Evolutionary conservation across 92 coral and sea anemone species (phyloP), one percentile per base, ranked within the genome.

Genomic region (Porites lobata): DNA sequence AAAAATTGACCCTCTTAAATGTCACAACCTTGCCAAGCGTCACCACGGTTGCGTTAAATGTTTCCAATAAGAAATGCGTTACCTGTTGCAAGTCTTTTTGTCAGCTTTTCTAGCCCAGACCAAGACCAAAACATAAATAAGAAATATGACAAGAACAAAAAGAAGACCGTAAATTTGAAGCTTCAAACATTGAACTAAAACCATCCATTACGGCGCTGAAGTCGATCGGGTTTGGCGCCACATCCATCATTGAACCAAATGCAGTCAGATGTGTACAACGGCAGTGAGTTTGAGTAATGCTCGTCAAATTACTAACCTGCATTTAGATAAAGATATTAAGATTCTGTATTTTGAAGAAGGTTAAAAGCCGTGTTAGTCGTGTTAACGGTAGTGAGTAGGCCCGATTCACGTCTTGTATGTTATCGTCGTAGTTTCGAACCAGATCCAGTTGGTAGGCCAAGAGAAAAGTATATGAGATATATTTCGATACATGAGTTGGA

Each of bases 161-260:
- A 88, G 38, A 94, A 70, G 10, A 94, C 96, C 29, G 69, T 79
- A 26, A 94, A 72, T 94, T 94, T 4, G 94, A 94, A 13, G 94
- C 85, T 13, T 91, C 70, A 63, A 89, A 89, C 78, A 87, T 90
- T 1, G 87, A 77, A 19, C 75, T 81, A 90, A 95, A 95, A 17
- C 96, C 96, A n/a, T 69, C 84, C n/a, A 88, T 22, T 20, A 93
- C 96, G 20, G 88, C 82, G 62, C 93, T 85, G 90, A 87, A 93
- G 90, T 93, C 96, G 72, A 95, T 93, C 13, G 98, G 92, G 69
- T 95, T 95, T n/a, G 98, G 96, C 9, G 94, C 94, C 3, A 91
- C 94, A 32, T 82, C 69, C 89, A 95, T 78, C 67, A 84, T 95
- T 11, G 94, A 78, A 17, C 98, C 98, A 66, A 95, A 95, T 29